Percentiles rank a stretch among this genome's conserved stretches.
Conservation (phyloP, 2,797 vertebrate species). For the Momotus momota region DNA sequence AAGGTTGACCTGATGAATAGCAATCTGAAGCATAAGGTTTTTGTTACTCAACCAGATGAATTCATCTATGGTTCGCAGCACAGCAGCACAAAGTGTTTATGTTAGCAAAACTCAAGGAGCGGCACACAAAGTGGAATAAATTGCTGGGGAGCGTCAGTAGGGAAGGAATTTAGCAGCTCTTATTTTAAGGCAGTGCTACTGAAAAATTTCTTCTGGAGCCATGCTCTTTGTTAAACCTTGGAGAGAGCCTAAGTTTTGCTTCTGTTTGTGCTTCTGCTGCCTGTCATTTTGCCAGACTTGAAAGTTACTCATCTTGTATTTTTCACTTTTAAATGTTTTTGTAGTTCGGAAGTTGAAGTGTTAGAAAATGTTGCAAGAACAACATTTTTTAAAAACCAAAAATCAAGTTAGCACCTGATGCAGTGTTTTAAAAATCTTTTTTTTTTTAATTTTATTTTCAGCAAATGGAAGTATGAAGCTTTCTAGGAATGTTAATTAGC, state of each 20-base stretch:
- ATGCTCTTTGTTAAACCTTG: neutral
- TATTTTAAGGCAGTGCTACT: neutral
- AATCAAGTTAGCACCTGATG: neutral
- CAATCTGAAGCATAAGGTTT: neutral
- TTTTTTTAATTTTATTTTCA: neutral
- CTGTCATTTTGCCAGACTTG: neutral
- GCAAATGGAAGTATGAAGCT: neutral
- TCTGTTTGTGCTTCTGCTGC: neutral
- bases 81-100: neutral
- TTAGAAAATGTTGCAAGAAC: neutral
- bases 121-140: neutral
- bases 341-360: neutral
- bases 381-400: neutral
- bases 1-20: neutral
- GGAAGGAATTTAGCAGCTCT: neutral
- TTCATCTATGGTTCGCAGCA: neutral
- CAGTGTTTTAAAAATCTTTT: neutral
- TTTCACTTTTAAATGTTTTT: neutral
- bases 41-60: neutral
- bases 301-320: neutral
- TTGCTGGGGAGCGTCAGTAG: accelerated
- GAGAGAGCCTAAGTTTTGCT: neutral
- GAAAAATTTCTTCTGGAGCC: neutral
- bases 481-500: neutral
- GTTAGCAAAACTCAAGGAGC: neutral